phyloP scores from a whole-genome alignment of 2,113 vertebrate genomes.

The Porphyrio hochstetteri region DNA sequence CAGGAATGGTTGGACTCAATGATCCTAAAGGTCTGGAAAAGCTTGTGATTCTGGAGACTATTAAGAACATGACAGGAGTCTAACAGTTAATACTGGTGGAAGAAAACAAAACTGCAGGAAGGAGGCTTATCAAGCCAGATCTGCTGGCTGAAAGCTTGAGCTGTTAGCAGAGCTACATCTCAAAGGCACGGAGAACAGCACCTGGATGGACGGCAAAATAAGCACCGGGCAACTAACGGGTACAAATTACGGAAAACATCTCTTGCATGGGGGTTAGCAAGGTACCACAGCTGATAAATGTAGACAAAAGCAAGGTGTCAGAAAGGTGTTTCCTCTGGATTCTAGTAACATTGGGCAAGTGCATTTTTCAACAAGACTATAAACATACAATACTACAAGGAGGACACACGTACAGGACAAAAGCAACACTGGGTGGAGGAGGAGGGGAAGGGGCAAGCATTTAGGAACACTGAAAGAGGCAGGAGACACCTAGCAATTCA shows the following conservation, averaged over 20 bases:
- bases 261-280: neutral
- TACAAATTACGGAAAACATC: neutral
- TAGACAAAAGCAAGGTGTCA: neutral
- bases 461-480: neutral
- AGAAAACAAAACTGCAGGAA: neutral
- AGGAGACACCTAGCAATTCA: neutral
- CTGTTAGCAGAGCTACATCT: neutral
- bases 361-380: neutral
- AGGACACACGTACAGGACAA: neutral
- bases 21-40: no score
- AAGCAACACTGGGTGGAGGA: neutral
- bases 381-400: neutral
- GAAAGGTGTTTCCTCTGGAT: neutral
- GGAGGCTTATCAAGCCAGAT: neutral
- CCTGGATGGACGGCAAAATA: neutral
- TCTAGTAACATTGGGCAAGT: neutral
- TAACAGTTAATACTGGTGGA: neutral
- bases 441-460: neutral
- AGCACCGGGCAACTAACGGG: neutral
- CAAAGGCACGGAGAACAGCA: neutral
- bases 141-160: neutral
- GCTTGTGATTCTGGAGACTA: neutral
- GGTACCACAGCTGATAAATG: neutral
- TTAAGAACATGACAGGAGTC: neutral
- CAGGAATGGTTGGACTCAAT: no score